Conservation (phyloP, 2,888 invertebrate genomes). For the Mesochorus sp. region DNA sequence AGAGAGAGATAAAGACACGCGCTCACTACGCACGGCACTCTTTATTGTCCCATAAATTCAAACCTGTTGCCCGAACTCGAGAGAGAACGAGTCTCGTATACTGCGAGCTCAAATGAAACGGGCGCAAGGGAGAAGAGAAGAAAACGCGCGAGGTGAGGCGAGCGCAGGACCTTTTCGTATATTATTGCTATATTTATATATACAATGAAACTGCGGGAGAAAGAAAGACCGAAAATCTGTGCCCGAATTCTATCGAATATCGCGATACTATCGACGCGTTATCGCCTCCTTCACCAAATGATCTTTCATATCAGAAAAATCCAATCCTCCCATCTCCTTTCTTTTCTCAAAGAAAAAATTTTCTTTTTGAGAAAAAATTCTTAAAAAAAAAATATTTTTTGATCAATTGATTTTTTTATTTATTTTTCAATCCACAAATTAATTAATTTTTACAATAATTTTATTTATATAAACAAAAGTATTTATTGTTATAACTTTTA, state of each 20-base stretch:
- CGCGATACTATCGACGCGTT: constrained; percentile 74
- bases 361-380: neutral
- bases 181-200: constrained; percentile 18
- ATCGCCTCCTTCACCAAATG: constrained; percentile 70
- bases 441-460: too few species aligned
- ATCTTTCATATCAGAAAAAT: too few species aligned
- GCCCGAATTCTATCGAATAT: constrained; percentile 68
- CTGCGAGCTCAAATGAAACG: constrained; percentile 62
- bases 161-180: constrained; percentile 39
- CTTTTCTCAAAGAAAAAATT: neutral
- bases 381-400: too few species aligned
- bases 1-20: constrained; percentile 74
- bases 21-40: constrained; percentile 80
- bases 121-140: constrained; percentile 53
- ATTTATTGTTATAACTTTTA: too few species aligned
- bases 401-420: too few species aligned
- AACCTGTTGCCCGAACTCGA: constrained; percentile 80
- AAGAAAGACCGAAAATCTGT: constrained; percentile 47
- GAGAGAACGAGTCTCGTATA: constrained; percentile 67
- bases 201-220: constrained; percentile 37
- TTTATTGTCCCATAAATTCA: constrained; percentile 82
- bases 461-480: too few species aligned
- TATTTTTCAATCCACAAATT: too few species aligned
- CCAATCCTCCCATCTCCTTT: too few species aligned
- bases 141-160: constrained; percentile 46